Conservation (phyloP, 1,140 invertebrate genomes). For the Daktulosphaira vitifoliae region DNA sequence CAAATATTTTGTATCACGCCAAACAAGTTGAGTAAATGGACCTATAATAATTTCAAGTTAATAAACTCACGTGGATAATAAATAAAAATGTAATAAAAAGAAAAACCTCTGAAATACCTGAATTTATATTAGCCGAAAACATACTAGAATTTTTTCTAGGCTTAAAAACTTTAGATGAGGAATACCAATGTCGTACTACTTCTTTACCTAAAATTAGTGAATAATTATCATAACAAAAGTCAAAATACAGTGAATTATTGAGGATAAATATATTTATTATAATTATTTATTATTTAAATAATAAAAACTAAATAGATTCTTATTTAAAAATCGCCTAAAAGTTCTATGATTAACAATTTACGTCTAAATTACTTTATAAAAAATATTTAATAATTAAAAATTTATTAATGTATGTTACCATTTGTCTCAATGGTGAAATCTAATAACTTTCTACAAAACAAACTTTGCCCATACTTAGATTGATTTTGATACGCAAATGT, state of each 20-base stretch:
- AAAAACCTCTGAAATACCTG: constrained; percentile 21
- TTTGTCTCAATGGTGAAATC: constrained; percentile 56
- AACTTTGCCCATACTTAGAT: constrained; percentile 63
- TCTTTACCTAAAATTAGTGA: constrained; percentile 16
- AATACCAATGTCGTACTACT: constrained; percentile 17
- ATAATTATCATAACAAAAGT: too few relatives aligned
- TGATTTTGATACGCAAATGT: constrained; percentile 66
- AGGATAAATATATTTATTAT: too few relatives aligned
- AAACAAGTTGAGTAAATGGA: constrained; percentile 86
- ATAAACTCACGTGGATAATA: neutral
- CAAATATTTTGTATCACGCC: constrained; percentile 66
- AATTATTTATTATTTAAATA: too few relatives aligned
- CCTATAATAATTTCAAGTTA: constrained; percentile 47
- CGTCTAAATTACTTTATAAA: too few relatives aligned
- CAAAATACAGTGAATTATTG: too few relatives aligned
- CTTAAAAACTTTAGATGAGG: neutral
- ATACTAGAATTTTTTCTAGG: constrained; percentile 1
- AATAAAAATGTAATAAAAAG: too few relatives aligned
- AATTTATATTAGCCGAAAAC: constrained; percentile 22
- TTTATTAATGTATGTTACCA: too few relatives aligned
- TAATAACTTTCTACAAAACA: constrained; percentile 61
- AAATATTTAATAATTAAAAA: too few relatives aligned
- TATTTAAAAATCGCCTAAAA: constrained; percentile 10
- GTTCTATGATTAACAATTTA: too few relatives aligned
- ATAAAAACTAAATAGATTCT: too few relatives aligned